These are phyloP conservation scores for Eidolon helvum DNA, from an alignment of 2,113 vertebrate genomes.

Conservation along the genomic window DNA sequence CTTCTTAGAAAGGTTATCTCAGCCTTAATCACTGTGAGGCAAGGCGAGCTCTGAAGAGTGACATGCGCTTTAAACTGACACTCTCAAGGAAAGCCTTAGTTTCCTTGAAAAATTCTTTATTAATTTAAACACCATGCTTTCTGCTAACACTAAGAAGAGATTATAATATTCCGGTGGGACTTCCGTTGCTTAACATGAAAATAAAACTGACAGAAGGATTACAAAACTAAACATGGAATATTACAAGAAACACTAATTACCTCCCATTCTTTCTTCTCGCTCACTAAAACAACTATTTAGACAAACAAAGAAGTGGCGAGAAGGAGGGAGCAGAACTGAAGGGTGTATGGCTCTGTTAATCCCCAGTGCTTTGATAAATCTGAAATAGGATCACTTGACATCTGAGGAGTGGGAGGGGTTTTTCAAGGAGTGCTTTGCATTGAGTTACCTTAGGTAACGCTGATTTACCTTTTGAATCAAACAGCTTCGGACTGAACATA, in stretches of 20 bases:
- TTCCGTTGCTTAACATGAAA: constrained; percentile 84
- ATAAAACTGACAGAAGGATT: constrained; percentile 86
- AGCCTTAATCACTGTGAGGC: not conserved
- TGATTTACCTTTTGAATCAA: constrained; percentile 30
- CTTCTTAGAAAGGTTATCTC: not conserved
- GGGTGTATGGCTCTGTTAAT: constrained; percentile 80
- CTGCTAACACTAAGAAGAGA: constrained; percentile 78
- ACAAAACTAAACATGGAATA: constrained; percentile 86
- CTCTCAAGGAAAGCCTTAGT: constrained; percentile 49
- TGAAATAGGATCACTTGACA: constrained; percentile 80
- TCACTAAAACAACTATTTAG: constrained; percentile 87
- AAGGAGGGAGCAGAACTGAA: constrained; percentile 77
- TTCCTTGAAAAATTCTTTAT: constrained; percentile 58
- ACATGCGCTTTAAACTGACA: constrained; percentile 16
- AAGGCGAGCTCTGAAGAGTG: not conserved
- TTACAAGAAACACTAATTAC: constrained; percentile 88
- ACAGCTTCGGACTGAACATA: not conserved
- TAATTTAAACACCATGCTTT: constrained; percentile 76
- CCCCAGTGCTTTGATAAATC: constrained; percentile 83
- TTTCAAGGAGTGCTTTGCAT: constrained; percentile 49
- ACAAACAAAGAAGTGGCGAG: constrained; percentile 82
- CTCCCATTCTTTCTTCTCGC: constrained; percentile 85
- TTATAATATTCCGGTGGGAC: constrained; percentile 86
- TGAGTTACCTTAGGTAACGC: constrained; percentile 58
- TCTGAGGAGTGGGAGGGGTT: constrained; percentile 56